phyloP scores from a whole-genome alignment of 2,888 invertebrate genomes.

The Parnassius orleans region DNA sequence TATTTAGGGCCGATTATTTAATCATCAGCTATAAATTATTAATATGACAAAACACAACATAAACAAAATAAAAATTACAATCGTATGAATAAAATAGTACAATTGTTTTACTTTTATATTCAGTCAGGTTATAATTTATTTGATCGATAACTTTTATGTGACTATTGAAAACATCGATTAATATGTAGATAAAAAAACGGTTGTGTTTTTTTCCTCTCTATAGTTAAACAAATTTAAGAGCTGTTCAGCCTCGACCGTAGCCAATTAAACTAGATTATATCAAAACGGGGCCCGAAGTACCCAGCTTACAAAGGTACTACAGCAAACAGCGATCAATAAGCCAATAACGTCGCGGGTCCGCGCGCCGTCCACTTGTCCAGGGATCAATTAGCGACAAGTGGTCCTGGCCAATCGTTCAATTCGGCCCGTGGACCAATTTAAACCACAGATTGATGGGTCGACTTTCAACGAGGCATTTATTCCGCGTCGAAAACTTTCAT shows the following conservation, averaged over 20 bases:
- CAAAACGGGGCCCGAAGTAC: neutral
- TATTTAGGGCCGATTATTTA: too few relatives aligned
- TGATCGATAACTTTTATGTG: too few relatives aligned
- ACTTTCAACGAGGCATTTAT: constrained; percentile 4
- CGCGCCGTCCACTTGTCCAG: constrained; percentile 28
- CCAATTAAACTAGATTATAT: constrained; percentile 8
- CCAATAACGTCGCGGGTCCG: constrained; percentile 28
- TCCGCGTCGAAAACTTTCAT: too few relatives aligned
- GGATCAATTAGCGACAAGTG: constrained; percentile 43
- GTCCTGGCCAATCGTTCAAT: constrained; percentile 40
- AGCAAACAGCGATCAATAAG: constrained; percentile 29
- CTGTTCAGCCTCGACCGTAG: neutral
- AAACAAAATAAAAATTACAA: too few relatives aligned
- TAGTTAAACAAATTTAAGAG: neutral
- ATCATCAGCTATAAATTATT: too few relatives aligned
- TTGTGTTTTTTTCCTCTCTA: neutral
- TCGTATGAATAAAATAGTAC: too few relatives aligned
- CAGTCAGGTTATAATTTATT: too few relatives aligned
- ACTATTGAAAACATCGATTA: too few relatives aligned
- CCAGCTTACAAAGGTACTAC: neutral
- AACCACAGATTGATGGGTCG: constrained; percentile 39
- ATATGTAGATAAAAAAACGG: too few relatives aligned
- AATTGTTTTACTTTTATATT: too few relatives aligned
- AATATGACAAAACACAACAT: too few relatives aligned
- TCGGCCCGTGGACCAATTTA: constrained; percentile 39